phyloP scores from a whole-genome alignment of 2,888 invertebrate genomes.

The Augochlorella aurata region DNA sequence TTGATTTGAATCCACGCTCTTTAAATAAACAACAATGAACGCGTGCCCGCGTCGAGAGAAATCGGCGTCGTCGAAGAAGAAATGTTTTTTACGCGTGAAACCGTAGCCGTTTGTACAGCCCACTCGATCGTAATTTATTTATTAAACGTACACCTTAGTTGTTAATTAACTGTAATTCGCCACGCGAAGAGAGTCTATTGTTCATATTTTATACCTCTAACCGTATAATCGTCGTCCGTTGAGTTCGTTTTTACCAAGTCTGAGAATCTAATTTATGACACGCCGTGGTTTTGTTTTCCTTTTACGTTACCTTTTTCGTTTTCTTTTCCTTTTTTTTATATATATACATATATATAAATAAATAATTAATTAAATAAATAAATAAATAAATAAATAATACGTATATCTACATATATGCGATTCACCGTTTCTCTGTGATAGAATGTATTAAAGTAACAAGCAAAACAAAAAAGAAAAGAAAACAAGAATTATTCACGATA shows the following conservation, averaged over 20 bases:
- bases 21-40: neutral
- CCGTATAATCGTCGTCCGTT: neutral
- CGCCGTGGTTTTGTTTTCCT: constrained; percentile 10
- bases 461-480: neutral
- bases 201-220: constrained; percentile 21
- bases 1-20: neutral
- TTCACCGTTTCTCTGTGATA: constrained; percentile 51
- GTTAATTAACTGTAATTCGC: constrained; percentile 19
- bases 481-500: constrained; percentile 6
- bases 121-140: constrained; percentile 9
- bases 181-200: neutral
- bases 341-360: neutral
- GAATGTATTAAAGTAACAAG: constrained; percentile 22
- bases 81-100: neutral
- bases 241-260: constrained; percentile 28
- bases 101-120: neutral
- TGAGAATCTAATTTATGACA: constrained; percentile 10
- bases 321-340: neutral
- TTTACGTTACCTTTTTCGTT: neutral
- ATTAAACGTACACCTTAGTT: constrained; percentile 3
- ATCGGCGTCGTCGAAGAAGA: neutral
- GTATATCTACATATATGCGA: constrained; percentile 5
- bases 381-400: neutral
- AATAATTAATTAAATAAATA: no score
- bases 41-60: no score